Base-by-base conservation (phyloP, 1,140 invertebrate species). In the Meteorus sp. region DNA sequence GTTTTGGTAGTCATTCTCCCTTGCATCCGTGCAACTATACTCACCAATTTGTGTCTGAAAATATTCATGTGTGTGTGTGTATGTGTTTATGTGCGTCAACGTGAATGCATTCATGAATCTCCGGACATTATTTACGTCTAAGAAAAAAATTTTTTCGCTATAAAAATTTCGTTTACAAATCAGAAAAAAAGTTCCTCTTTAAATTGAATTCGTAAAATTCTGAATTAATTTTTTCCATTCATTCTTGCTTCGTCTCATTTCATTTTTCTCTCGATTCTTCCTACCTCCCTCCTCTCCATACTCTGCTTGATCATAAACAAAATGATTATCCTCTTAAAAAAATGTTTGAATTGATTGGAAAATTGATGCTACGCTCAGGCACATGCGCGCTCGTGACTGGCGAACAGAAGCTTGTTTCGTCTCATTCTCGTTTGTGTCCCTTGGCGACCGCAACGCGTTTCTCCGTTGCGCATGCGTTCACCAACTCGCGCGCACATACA, bases 1-100 rank as follows among this genome's bases (percentile, higher is more conserved):
- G 56, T 51, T 57, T 58, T 58, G 45, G 56, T 58, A 47, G 45
- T 51, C 23, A 37, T 17, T 25, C 37, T 20, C 43, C 9, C 31
- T 29, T 25, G 7, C 9, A 2, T 17, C 3, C 4, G 31, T 52
- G 25, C 29, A 52, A 22, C 17, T 23, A 27, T 22, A 31, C 29
- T 17, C 31, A 37, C 33, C 35, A 52, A 52, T 52, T 52, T 17
- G 19, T 19, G 50, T n/a, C n/a, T n/a, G n/a, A n/a, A n/a, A 19
- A 52, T 52, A 35, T 23, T 52, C 13, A 47, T 47, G 7, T 47
- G 3, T 29, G 9, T 39, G 8, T n/a, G n/a, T n/a, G n/a, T n/a
- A n/a, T n/a, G n/a, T n/a, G n/a, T n/a, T n/a, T n/a, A n/a, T n/a
- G n/a, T n/a, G n/a, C n/a, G n/a, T n/a, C n/a, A n/a, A n/a, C n/a